phyloP scores from a whole-genome alignment of 2,888 invertebrate genomes.

The Anticlea derivata region DNA sequence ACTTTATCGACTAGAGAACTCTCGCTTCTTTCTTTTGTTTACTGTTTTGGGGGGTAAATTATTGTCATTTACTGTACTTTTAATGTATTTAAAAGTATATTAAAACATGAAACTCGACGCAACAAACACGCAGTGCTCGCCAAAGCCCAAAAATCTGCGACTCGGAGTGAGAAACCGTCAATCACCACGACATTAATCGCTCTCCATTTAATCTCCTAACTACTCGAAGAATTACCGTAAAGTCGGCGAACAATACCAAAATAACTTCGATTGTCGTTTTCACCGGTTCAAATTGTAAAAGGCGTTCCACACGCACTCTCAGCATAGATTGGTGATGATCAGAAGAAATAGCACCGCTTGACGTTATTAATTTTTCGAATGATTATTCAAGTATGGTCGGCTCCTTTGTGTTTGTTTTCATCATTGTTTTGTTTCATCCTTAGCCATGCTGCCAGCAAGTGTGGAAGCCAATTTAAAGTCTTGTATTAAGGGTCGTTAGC shows the following conservation, averaged over 20 bases:
- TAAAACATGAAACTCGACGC: constrained; percentile 6
- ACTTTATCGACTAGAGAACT: too few relatives aligned
- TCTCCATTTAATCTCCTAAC: constrained; percentile 65
- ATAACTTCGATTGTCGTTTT: constrained; percentile 69
- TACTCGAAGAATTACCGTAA: constrained; percentile 59
- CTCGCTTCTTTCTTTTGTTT: too few relatives aligned
- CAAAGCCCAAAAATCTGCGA: constrained; percentile 9
- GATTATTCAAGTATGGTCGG: too few relatives aligned
- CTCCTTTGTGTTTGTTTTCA: too few relatives aligned
- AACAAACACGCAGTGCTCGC: constrained; percentile 16
- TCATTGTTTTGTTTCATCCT: neutral
- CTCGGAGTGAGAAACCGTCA: constrained; percentile 58
- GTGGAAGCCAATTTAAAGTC: constrained; percentile 6
- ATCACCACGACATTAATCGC: constrained; percentile 72
- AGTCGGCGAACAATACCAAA: constrained; percentile 56
- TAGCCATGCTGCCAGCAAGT: constrained; percentile 1
- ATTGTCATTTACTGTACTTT: too few relatives aligned
- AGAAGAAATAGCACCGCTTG: neutral
- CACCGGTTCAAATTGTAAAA: constrained; percentile 39
- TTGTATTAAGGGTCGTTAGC: constrained; percentile 32
- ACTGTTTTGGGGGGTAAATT: too few relatives aligned
- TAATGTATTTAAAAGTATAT: too few relatives aligned
- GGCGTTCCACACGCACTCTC: neutral
- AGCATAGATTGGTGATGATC: neutral
- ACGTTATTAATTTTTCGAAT: too few relatives aligned